Base-by-base conservation (phyloP, 92 coral and sea anemone species). In the Ricordea florida region DNA sequence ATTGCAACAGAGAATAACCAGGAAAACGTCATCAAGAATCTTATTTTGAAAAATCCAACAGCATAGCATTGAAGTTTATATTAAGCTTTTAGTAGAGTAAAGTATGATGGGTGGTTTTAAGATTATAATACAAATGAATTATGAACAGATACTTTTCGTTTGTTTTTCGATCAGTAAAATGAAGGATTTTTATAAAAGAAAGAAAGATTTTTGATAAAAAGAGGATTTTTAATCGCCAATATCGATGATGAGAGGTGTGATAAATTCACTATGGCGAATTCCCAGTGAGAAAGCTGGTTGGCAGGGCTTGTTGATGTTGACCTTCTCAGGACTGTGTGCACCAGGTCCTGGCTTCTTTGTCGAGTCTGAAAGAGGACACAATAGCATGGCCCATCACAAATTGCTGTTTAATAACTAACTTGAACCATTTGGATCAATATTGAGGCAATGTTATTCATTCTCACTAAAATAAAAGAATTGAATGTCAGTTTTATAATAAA, bases 271-370 rank as follows among this genome's bases (percentile, higher is more conserved):
- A 80, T 94, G 98, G 23, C 97, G 90, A 22, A 94, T 94, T 43
- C 98, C 98, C 66, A 94, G 91, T 44, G 97, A 94, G 64, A 76
- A 83, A 2, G 90, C 69, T 0, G 98, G 94, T 11, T 93, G 91
- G 6, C 33, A 44, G 2, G 59, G 42, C 73, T 92, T 94, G 80
- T 82, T 94, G 51, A 82, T 82, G 25, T 69, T 74, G 29, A 92
- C 97, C 57, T 94, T 89, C 89, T 94, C 98, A 57, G 98, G 98
- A 78, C 98, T 92, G 91, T 94, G 97, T 9, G 97, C 97, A n/a
- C 98, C 98, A n/a, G 98, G 98, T 4, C 98, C 98, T 38, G 98
- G 98, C 59, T 94, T 94, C 74, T 74, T 61, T 18, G 98, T 94
- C 18, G 92, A 77, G 56, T 94, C 98, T 91, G 74, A 11, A 11